Base-by-base conservation (phyloP, 2,797 vertebrate genomes). In the Poecilia wingei region DNA sequence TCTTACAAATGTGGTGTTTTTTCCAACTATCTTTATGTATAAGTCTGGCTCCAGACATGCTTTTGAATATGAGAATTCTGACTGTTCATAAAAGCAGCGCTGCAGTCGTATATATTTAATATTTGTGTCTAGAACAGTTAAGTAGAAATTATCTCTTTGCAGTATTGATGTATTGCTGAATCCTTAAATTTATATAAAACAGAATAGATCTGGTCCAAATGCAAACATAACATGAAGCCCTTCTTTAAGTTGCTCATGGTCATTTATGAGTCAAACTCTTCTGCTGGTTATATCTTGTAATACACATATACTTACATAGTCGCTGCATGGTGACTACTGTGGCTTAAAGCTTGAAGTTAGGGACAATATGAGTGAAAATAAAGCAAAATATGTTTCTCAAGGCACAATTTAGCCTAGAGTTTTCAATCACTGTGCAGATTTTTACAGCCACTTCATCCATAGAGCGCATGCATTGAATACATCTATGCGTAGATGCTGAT, bases 401-500 rank as follows among this genome's bases (percentile, higher is more conserved):
- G 66, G 39, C 20, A 69, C 39, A 41, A 69, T 43, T 68, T 43
- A 43, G 12, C 9, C 18, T 14, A 33, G 2, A 28, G n/a, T 36
- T 47, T 64, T 5, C 61, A 14, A 59, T 33, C 20, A 28, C 31
- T 66, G 46, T 51, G 5, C 36, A 41, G 14, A 45, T 28, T 33
- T 46, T 28, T 36, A 22, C 18, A 47, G 6, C 16, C 7, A 59
- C 43, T 33, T 66, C 4, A 64, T 64, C 20, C 7, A 64, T 20
- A 64, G 57, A n/a, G 43, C 5, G 16, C n/a, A 41, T 71, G 20
- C 31, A 22, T 70, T 39, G 25, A 53, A 39, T 43, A 31, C 46
- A 76, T 43, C 25, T 31, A 25, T 77, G 66, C 55, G 4, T 41
- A 77, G 22, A 43, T 76, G 75, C 33, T 16, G 64, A 68, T 68